Conservation (phyloP, 2,888 invertebrate genomes). For the Galerucella nymphaeae region DNA sequence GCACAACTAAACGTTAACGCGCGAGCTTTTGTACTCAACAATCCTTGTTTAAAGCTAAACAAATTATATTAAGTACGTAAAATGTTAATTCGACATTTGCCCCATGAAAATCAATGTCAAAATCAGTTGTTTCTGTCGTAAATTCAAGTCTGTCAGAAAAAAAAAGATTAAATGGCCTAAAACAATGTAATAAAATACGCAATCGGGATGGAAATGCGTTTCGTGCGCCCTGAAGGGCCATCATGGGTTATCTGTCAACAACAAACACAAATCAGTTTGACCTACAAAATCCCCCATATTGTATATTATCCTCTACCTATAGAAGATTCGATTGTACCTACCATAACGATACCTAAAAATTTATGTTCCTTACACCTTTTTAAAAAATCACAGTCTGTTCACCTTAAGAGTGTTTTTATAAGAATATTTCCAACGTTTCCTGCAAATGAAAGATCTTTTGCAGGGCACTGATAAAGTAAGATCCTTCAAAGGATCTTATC, state of each 20-base stretch:
- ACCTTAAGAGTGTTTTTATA: too few relatives aligned
- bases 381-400: too few relatives aligned
- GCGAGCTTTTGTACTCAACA: background rate
- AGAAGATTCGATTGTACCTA: too few relatives aligned
- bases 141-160: slow-evolving; percentile 25
- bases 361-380: too few relatives aligned
- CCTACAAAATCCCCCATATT: slow-evolving; percentile 60
- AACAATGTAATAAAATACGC: slow-evolving; percentile 50
- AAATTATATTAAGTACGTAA: background rate
- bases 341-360: too few relatives aligned
- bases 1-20: background rate
- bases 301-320: slow-evolving; percentile 54
- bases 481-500: too few relatives aligned
- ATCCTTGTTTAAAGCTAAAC: background rate
- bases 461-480: too few relatives aligned
- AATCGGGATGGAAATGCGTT: slow-evolving; percentile 44
- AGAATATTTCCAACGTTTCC: too few relatives aligned
- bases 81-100: background rate
- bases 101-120: background rate
- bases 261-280: slow-evolving; percentile 60
- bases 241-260: slow-evolving; percentile 55
- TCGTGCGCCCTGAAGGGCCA: slow-evolving; percentile 35
- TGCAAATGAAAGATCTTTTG: too few relatives aligned
- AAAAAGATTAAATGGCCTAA: slow-evolving; percentile 45
- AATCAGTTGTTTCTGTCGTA: slow-evolving; percentile 6